phyloP scores from a whole-genome alignment of 1,140 invertebrate genomes.

The Drosophila willistoni region DNA sequence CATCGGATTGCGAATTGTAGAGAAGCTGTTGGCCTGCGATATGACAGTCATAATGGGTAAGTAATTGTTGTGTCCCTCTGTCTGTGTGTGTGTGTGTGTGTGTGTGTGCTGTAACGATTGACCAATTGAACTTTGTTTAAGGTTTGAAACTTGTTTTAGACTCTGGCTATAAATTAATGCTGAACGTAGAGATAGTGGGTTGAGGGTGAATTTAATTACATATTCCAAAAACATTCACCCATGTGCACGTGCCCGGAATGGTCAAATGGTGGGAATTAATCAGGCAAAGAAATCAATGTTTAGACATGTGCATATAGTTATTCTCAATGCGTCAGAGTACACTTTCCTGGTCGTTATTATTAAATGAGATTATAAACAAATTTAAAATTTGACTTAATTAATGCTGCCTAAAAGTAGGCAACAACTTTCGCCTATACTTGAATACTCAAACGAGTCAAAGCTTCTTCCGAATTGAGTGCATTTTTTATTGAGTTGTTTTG shows the following conservation, averaged over 20 bases:
- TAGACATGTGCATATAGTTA: neutral
- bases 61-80: slow-evolving; percentile 29
- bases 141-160: slow-evolving; percentile 15
- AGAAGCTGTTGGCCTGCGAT: slow-evolving; percentile 90
- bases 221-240: slow-evolving; percentile 44
- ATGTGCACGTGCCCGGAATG: slow-evolving; percentile 41
- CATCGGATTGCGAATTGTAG: slow-evolving; percentile 92
- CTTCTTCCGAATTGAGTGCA: neutral
- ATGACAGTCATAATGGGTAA: slow-evolving; percentile 94
- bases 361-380: neutral
- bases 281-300: neutral
- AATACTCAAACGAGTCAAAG: neutral
- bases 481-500: neutral
- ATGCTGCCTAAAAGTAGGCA: neutral
- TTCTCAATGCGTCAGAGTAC: neutral
- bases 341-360: slow-evolving; percentile 1
- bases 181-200: too few relatives aligned
- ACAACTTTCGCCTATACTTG: neutral
- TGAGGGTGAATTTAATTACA: slow-evolving; percentile 25
- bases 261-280: neutral
- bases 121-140: slow-evolving; percentile 33
- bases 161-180: slow-evolving; percentile 3
- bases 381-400: neutral
- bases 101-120: neutral
- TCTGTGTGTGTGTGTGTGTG: neutral